phyloP scores from a whole-genome alignment of 1,140 invertebrate genomes.

The Drosophila erecta region DNA sequence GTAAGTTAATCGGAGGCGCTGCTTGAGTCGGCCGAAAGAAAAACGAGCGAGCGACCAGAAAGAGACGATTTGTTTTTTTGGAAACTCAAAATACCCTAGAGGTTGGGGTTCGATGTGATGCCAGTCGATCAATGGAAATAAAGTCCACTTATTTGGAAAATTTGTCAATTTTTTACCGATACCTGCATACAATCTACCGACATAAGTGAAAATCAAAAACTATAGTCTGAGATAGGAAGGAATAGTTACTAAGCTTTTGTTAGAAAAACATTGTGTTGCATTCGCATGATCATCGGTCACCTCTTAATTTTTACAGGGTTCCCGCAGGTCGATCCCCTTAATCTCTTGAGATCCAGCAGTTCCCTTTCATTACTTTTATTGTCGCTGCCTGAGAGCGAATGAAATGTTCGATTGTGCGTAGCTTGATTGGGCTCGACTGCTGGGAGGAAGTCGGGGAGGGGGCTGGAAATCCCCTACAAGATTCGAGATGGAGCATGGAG shows the following conservation, averaged over 20 bases:
- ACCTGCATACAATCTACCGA: too few relatives aligned
- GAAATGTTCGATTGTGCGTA: conserved; percentile 77
- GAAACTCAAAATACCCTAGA: conserved; percentile 19
- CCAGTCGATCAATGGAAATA: too few relatives aligned
- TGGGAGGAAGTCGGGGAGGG: conserved; percentile 7
- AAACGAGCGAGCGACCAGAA: conserved; percentile 23
- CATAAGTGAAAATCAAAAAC: too few relatives aligned
- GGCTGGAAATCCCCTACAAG: conserved; percentile 1
- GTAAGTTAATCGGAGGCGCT: conserved; percentile 81
- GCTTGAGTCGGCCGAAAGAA: conserved; percentile 60
- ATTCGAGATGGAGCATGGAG: conserved; percentile 10
- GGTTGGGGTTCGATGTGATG: not conserved
- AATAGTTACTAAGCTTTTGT: too few relatives aligned
- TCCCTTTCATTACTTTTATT: conserved; percentile 57
- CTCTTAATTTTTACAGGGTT: conserved; percentile 12
- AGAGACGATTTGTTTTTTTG: conserved; percentile 29
- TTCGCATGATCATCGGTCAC: not conserved
- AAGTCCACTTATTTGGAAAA: too few relatives aligned
- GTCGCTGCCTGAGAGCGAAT: conserved; percentile 48
- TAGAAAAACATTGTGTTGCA: not conserved
- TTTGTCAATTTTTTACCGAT: too few relatives aligned
- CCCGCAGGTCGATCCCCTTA: not conserved
- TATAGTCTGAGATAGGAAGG: not conserved
- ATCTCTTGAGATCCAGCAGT: not conserved
- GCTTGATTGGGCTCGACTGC: conserved; percentile 68